These are phyloP conservation scores for Rhinoptilus africanus DNA, from an alignment of 2,113 vertebrate genomes.

Conservation along the genomic window DNA sequence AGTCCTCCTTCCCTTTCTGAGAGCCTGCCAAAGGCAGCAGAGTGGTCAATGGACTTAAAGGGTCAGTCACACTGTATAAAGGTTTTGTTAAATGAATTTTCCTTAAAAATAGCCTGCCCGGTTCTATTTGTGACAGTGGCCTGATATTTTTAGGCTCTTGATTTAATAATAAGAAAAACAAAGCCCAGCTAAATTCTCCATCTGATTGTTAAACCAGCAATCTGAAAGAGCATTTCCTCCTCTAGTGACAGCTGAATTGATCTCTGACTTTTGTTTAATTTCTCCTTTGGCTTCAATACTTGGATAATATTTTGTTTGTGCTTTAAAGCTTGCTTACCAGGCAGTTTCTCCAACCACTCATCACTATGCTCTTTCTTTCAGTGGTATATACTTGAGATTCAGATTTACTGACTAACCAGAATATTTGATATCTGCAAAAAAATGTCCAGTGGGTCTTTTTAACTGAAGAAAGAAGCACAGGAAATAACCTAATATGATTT, in stretches of 20 bases:
- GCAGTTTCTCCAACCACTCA: neutral
- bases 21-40: neutral
- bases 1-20: neutral
- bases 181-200: neutral
- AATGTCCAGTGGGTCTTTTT: neutral
- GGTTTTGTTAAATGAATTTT: constrained; percentile 21
- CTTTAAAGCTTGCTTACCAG: constrained; percentile 9
- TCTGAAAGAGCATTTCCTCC: constrained; percentile 5
- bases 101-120: constrained; percentile 11
- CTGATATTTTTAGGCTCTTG: constrained; percentile 45
- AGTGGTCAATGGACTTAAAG: neutral
- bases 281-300: neutral
- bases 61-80: neutral
- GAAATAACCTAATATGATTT: neutral
- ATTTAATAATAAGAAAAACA: constrained; percentile 41
- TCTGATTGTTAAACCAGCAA: constrained; percentile 48
- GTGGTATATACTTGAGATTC: neutral
- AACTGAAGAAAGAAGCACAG: neutral
- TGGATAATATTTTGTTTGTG: constrained; percentile 8
- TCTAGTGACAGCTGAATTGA: neutral
- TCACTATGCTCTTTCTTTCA: neutral
- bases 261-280: constrained; percentile 1
- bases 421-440: neutral
- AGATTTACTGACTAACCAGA: neutral
- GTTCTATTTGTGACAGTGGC: constrained; percentile 7